Evolutionary conservation across 2,113 vertebrate species (phyloP), one percentile per base, ranked within the genome.

Genomic region (Stigmatopora nigra): DNA sequence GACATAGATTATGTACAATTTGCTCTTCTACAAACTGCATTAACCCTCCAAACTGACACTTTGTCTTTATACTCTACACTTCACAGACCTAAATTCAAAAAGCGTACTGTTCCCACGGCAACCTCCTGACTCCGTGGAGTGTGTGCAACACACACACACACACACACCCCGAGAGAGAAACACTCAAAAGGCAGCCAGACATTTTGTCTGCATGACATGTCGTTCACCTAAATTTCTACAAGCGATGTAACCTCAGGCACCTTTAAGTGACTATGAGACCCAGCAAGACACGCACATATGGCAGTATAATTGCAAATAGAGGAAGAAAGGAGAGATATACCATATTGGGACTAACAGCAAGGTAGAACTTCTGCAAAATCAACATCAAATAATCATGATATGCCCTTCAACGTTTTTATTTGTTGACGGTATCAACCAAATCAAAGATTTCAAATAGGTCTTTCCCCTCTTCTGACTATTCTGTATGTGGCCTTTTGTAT

Each of bases 81-180:
- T 69, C 59, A 56, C 61, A 68, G 82, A 77, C 84, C 75, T 70
- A 77, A 88, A 88, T 89, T 85, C 82, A 82, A 87, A 71, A 87
- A 86, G 78, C 88, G 82, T 82, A 84, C 60, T 73, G 90, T 95
- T 88, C 83, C 85, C 90, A 88, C 84, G 84, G 90, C 87, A 92
- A 94, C 93, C 82, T 14, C n/a, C 87, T 76, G 88, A 92, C 90
- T 91, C 90, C 77, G 88, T 90, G 83, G 90, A 89, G 78, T 9
- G 77, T 16, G 62, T 72, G 80, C 64, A 60, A 65, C 38, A 59
- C 57, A 55, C 44, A 31, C 6, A 61, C 31, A 48, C 7, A 36
- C 44, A 61, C 51, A 49, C 36, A 13, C 16, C 41, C 72, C 68
- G 31, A 69, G 49, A 66, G 47, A 68, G 72, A 86, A 76, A 79